Evolutionary conservation across 2,888 invertebrate genomes (phyloP).

Genomic region (Parochlus steinenii): DNA sequence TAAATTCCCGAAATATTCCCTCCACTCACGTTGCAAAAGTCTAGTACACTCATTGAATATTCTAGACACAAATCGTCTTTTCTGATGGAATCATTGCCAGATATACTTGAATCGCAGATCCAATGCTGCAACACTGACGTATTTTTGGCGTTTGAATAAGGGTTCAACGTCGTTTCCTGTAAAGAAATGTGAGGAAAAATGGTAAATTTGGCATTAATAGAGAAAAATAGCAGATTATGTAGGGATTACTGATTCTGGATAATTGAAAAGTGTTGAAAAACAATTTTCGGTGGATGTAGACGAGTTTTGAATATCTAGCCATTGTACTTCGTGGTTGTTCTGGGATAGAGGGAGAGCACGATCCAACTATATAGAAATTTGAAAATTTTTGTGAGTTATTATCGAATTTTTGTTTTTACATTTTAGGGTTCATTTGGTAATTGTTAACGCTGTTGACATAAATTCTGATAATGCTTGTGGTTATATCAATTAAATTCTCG

Average conservation of each 20-base stretch:
- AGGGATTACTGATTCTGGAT: background rate
- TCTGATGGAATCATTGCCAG: background rate
- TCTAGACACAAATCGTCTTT: slow-evolving; percentile 4
- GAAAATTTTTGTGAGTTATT: too few species aligned
- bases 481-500: too few species aligned
- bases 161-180: too few species aligned
- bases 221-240: slow-evolving; percentile 1
- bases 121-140: background rate
- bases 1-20: too few species aligned
- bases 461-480: too few species aligned
- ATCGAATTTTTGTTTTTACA: too few species aligned
- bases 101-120: background rate
- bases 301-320: slow-evolving; percentile 2
- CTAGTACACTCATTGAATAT: background rate
- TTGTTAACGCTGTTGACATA: too few species aligned
- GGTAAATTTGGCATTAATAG: background rate
- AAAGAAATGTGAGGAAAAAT: background rate
- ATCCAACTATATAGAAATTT: slow-evolving; percentile 7
- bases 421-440: too few species aligned
- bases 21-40: slow-evolving; percentile 2
- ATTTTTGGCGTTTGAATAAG: slow-evolving; percentile 3
- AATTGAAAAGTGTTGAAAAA: slow-evolving; percentile 1
- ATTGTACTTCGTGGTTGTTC: slow-evolving; percentile 2
- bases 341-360: slow-evolving; percentile 1
- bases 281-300: background rate